phyloP scores from a whole-genome alignment of 2,888 invertebrate species.

The Eilema depressum region DNA sequence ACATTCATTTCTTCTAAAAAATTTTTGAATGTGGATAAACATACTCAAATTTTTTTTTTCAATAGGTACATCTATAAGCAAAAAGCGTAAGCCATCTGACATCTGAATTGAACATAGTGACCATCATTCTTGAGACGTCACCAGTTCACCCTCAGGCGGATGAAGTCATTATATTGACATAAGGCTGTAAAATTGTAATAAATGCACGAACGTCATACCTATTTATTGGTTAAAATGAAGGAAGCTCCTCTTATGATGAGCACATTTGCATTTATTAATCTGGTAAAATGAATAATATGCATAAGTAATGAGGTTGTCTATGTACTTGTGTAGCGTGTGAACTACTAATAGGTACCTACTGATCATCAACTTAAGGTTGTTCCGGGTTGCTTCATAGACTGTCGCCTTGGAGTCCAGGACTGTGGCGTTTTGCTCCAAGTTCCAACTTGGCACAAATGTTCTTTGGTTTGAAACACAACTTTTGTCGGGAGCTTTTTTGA shows the following conservation, averaged over 20 bases:
- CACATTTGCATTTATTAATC: not conserved
- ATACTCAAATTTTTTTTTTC: too few relatives aligned
- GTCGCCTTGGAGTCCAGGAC: too few relatives aligned
- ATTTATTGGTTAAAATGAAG: not conserved
- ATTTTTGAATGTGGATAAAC: too few relatives aligned
- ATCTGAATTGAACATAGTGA: not conserved
- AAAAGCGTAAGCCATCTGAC: too few relatives aligned
- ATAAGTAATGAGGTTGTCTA: not conserved
- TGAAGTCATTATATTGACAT: not conserved
- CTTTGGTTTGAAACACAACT: too few relatives aligned
- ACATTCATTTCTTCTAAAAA: too few relatives aligned
- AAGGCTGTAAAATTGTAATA: not conserved
- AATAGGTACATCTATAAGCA: too few relatives aligned
- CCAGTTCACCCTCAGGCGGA: not conserved
- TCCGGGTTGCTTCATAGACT: too few relatives aligned
- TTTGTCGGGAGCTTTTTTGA: too few relatives aligned
- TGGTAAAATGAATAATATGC: not conserved
- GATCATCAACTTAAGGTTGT: not conserved
- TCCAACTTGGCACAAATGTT: too few relatives aligned
- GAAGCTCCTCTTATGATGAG: not conserved
- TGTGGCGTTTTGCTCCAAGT: too few relatives aligned
- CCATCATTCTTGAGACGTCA: not conserved
- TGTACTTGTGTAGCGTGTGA: not conserved
- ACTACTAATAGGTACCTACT: not conserved
- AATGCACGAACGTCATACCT: not conserved